Evolutionary conservation across 2,113 vertebrate genomes (phyloP).

Genomic region (Empidonax traillii): DNA sequence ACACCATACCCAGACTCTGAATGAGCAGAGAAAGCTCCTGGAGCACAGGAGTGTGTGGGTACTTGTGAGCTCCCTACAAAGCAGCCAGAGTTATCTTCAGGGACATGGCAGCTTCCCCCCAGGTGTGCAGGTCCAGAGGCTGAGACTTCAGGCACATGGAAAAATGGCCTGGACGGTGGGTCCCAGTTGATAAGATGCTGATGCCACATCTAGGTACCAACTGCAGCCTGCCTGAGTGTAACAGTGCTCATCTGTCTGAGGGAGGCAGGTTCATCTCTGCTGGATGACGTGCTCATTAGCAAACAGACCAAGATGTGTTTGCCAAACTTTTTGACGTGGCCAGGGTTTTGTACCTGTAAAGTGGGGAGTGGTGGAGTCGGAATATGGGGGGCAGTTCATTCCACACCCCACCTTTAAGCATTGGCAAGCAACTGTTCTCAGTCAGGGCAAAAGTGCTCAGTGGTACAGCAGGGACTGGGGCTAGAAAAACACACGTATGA

Average conservation of each 20-base stretch:
- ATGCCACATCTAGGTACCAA: fast-evolving
- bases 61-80: not conserved
- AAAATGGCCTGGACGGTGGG: fast-evolving
- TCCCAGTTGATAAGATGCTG: fast-evolving
- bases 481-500: not conserved
- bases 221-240: not conserved
- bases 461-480: fast-evolving
- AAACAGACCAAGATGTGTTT: not conserved
- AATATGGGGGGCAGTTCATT: fast-evolving
- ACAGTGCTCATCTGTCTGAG: fast-evolving
- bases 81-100: fast-evolving
- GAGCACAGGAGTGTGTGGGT: fast-evolving
- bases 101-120: not conserved
- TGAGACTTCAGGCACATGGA: fast-evolving
- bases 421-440: fast-evolving
- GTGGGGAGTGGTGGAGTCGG: fast-evolving
- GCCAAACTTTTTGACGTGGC: fast-evolving
- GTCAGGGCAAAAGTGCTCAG: not conserved
- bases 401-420: fast-evolving
- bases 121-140: fast-evolving
- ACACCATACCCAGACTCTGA: not conserved
- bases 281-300: fast-evolving
- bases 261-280: not conserved
- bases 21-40: not conserved
- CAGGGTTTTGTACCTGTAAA: not conserved